Base-by-base conservation (phyloP, 1,140 invertebrate species). In the Anthonomus grandis region DNA sequence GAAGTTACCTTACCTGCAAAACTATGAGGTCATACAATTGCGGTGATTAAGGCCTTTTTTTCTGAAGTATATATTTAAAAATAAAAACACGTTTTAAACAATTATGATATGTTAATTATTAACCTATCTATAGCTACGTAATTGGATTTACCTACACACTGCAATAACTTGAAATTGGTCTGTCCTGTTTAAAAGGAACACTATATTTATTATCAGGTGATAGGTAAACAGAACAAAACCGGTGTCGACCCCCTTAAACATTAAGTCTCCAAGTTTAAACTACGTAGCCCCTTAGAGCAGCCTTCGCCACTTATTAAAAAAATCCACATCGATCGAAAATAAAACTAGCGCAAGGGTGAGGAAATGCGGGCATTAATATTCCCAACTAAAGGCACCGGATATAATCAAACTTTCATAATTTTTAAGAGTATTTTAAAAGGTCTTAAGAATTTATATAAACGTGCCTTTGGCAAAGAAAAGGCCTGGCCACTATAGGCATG, bases 401-500 rank as follows among this genome's bases (percentile, higher is more conserved):
- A 39, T 6, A 15, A 1, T 12, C 8, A 39, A 39, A n/a, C n/a
- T n/a, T n/a, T n/a, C n/a, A n/a, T n/a, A n/a, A n/a, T n/a, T n/a
- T n/a, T n/a, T n/a, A n/a, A n/a, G n/a, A n/a, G n/a, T 23, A 23
- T 2, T 24, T 42, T 3, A 36, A n/a, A 45, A 24, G 24, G 5
- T 21, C 44, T 39, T 37, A 21, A 23, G 24, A 42, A 46, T 21
- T 18, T 10, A 57, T 27, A 56, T 23, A 36, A 53, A 37, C 44
- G 44, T 31, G 50, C 59, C 27, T 52, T 45, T 45, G 21, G 17
- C n/a, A n/a, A n/a, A n/a, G n/a, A n/a, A n/a, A n/a, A n/a, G n/a
- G n/a, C n/a, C n/a, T 22, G 10, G 18, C 36, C 24, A 52, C 38
- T 58, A 52, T 49, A 56, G 60, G 57, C 61, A 63, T 66, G 60